Percentiles rank a stretch among this genome's conserved stretches.
Conservation (phyloP, 1,140 invertebrate genomes). For the Nasonia giraulti region DNA sequence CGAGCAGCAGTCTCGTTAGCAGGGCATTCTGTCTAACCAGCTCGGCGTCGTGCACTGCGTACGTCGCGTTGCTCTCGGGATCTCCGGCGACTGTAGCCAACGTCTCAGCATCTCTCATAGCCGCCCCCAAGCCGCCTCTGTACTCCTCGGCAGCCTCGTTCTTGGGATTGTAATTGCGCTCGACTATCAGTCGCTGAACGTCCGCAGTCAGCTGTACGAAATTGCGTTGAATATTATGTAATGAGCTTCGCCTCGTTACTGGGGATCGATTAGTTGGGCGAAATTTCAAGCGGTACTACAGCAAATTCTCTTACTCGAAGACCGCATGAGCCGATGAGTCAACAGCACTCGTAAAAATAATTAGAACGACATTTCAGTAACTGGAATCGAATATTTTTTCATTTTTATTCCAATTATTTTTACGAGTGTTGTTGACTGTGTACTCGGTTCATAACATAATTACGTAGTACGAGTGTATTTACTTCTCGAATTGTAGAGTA, state of each 20-base stretch:
- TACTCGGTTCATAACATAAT: too few relatives aligned
- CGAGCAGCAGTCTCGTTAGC: conserved; percentile 81
- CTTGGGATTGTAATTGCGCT: conserved; percentile 60
- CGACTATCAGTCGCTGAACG: conserved; percentile 65
- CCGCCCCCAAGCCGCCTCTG: neutral
- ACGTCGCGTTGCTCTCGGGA: conserved; percentile 64
- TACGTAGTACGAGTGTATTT: too few relatives aligned
- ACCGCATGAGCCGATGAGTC: too few relatives aligned
- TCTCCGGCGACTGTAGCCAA: conserved; percentile 54
- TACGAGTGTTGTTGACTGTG: too few relatives aligned
- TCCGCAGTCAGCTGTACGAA: conserved; percentile 43
- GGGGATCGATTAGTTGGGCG: neutral
- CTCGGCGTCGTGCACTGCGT: conserved; percentile 79
- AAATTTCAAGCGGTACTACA: too few relatives aligned
- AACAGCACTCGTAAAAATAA: neutral
- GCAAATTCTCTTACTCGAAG: too few relatives aligned
- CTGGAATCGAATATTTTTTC: neutral
- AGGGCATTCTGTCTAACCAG: conserved; percentile 83
- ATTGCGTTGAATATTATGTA: neutral
- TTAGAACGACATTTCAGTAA: neutral
- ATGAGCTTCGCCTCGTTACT: neutral
- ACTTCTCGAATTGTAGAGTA: too few relatives aligned
- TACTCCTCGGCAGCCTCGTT: conserved; percentile 5
- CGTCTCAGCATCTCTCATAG: conserved; percentile 39
- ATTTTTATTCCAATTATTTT: too few relatives aligned